Evolutionary conservation across 2,113 vertebrate genomes (phyloP).

Genomic region (Lepus americanus): DNA sequence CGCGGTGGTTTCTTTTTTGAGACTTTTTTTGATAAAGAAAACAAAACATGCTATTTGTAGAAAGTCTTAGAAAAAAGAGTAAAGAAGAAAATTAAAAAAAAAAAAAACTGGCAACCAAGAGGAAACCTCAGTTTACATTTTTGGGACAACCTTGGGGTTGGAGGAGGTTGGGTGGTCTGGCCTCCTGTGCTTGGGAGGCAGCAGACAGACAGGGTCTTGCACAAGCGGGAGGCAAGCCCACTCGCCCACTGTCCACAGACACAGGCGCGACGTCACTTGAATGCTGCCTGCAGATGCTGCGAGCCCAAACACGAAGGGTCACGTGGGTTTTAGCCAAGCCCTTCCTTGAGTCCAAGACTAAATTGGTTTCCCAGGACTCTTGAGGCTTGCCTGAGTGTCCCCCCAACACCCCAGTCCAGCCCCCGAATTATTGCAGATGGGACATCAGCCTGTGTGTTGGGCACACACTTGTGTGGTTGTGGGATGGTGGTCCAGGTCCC

Average conservation of each 20-base stretch:
- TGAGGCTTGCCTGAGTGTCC: neutral
- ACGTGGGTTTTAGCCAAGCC: neutral
- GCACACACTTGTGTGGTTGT: neutral
- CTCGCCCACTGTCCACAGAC: neutral
- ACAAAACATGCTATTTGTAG: conserved; percentile 49
- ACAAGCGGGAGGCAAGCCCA: neutral
- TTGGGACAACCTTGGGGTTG: neutral
- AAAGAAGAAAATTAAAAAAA: conserved; percentile 31
- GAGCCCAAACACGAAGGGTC: neutral
- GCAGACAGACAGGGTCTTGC: neutral
- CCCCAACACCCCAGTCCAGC: no score
- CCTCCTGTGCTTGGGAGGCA: conserved; percentile 38
- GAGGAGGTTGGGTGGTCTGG: no score
- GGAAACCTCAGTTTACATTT: conserved; percentile 17
- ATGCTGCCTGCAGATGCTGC: neutral
- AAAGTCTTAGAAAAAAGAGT: neutral
- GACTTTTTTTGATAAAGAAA: neutral
- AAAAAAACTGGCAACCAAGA: neutral
- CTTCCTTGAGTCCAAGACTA: neutral
- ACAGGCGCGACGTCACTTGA: neutral
- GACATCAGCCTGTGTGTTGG: neutral
- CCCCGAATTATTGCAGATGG: neutral
- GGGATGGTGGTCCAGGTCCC: no score
- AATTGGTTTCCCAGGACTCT: neutral
- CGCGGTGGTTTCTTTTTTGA: neutral